Percentiles rank a stretch among this genome's conserved stretches.
phyloP scores from a whole-genome alignment of 2,797 vertebrate species.

The Coregonus sp. region DNA sequence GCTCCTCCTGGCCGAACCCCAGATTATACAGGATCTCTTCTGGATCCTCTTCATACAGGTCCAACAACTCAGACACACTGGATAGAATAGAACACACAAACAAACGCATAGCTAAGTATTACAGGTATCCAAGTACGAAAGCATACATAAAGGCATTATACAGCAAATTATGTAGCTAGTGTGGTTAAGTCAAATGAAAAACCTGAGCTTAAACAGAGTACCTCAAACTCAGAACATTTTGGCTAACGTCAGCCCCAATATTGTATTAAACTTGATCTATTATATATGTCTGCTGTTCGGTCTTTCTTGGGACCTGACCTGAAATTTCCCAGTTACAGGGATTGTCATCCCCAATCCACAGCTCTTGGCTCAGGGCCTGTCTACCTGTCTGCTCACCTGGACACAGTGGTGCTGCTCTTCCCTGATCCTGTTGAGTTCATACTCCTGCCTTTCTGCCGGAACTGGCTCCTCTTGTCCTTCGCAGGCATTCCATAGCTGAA shows the following conservation, averaged over 20 bases:
- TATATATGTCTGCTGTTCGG: too few relatives aligned
- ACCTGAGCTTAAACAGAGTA: background rate
- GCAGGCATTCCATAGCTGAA: conserved; percentile 78
- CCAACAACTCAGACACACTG: conserved; percentile 95
- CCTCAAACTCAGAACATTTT: background rate
- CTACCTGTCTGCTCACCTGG: conserved; percentile 76
- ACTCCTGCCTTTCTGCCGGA: conserved; percentile 87
- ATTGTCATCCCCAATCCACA: background rate
- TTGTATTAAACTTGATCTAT: too few relatives aligned
- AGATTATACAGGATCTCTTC: conserved; percentile 96
- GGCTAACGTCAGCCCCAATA: background rate
- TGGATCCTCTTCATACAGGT: conserved; percentile 96
- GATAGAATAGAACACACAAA: background rate
- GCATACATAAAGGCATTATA: background rate
- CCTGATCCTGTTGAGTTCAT: conserved; percentile 98
- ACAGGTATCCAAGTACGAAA: background rate
- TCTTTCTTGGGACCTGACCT: too few relatives aligned
- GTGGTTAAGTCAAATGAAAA: background rate
- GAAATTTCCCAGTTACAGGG: too few relatives aligned
- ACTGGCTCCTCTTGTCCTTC: conserved; percentile 87
- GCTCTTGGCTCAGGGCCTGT: background rate
- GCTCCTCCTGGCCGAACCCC: conserved; percentile 95
- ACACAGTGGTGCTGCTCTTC: conserved; percentile 90
- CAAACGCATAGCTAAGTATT: too few relatives aligned
- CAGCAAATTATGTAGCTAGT: background rate